Evolutionary conservation across 2,113 vertebrate genomes (phyloP), one percentile per base, ranked within the genome.

Genomic region (Coturnix japonica): DNA sequence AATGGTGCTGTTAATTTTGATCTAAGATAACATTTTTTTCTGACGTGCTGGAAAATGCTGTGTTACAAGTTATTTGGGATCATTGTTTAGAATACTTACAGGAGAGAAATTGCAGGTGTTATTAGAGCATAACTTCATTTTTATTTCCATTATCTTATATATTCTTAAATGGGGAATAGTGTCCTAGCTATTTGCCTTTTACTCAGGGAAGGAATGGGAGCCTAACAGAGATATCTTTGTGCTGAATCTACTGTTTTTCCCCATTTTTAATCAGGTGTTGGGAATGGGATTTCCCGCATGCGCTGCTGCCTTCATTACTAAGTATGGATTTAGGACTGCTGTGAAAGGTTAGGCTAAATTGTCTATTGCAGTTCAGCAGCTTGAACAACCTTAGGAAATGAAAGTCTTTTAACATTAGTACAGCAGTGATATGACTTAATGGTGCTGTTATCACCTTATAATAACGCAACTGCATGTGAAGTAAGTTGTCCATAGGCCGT

Each of bases 241-340:
- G n/a, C n/a, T n/a, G n/a, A n/a, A n/a, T n/a, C n/a, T n/a, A 61
- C 31, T 15, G 46, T 54, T 90, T 90, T 41, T 93, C 81, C 61
- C 72, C 30, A 11, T 72, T 60, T 37, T 23, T 74, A 53, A 80
- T 80, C 74, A 89, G 71, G 59, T 79, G 86, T 85, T 22, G 43
- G 93, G 93, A 92, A 51, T 63, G 61, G 77, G 43, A 22, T 93
- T 72, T 75, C 75, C 82, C 82, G 46, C 31, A 22, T 35, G 69
- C 6, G 28, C 83, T 2, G 10, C 80, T 84, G n/a, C 83, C 77
- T 96, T 95, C 90, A 70, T 96, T 96, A 96, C 86, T 77, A 83
- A 88, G 81, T 91, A 88, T 81, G 75, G 91, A 94, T 96, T 97
- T 94, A 76, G 70, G 92, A 79, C 61, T 95, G 91, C 95, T 97